A percentile compares a stretch with the other conserved stretches of the same genome.
Conservation (phyloP, 2,888 invertebrate species). For the Dendrolimus pini region DNA sequence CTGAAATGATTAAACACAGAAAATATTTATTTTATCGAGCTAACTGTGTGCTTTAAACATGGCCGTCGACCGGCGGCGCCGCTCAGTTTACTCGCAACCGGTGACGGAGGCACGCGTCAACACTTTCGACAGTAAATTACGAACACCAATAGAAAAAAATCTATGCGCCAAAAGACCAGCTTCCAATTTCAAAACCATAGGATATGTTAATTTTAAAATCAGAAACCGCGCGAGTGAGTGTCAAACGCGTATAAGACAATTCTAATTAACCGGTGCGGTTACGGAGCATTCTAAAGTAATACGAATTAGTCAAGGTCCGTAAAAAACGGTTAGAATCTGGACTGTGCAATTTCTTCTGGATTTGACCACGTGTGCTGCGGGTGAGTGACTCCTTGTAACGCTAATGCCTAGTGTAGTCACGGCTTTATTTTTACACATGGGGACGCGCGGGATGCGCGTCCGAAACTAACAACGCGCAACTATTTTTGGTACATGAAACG, state of each 20-base stretch:
- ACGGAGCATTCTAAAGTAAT: constrained; percentile 39
- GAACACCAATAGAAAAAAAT: constrained; percentile 20
- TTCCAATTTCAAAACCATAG: constrained; percentile 17
- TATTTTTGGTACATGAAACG: constrained; percentile 63
- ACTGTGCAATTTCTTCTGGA: constrained; percentile 35
- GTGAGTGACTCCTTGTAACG: constrained; percentile 57
- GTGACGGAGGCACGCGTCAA: constrained; percentile 50
- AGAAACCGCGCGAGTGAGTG: constrained; percentile 44
- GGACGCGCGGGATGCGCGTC: constrained; percentile 51
- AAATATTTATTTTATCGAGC: constrained; percentile 47
- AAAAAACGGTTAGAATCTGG: constrained; percentile 42
- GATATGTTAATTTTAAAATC: constrained; percentile 22
- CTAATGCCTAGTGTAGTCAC: constrained; percentile 33
- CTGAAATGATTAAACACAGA: constrained; percentile 41
- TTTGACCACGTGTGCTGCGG: constrained; percentile 39
- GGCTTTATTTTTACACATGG: constrained; percentile 57
- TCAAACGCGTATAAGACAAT: constrained; percentile 39
- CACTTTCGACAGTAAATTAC: constrained; percentile 26
- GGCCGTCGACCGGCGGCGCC: constrained; percentile 43
- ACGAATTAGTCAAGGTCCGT: constrained; percentile 52
- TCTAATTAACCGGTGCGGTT: constrained; percentile 44
- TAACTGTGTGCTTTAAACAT: constrained; percentile 63
- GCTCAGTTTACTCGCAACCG: constrained; percentile 59
- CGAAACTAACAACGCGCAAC: constrained; percentile 25
- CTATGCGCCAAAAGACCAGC: constrained; percentile 23